Percentiles rank a stretch among this genome's conserved stretches.
Evolutionary conservation across 1,140 invertebrate species (phyloP).

Genomic region (Tetraneura akinire): DNA sequence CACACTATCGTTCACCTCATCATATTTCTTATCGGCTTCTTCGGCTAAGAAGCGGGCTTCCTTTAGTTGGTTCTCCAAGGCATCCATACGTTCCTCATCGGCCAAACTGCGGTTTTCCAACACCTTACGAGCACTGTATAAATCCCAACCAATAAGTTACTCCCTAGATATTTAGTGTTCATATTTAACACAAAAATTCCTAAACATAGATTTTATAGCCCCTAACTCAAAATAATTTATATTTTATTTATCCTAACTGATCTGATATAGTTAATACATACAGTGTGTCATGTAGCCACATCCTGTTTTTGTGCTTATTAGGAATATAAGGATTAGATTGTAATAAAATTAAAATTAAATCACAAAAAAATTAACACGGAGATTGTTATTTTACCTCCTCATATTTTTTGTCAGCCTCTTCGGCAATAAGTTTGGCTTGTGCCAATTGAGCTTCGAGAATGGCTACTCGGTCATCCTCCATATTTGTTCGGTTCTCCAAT

Average conservation of each 20-base stretch:
- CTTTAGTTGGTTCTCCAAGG: constrained; percentile 98
- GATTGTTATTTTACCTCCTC: constrained; percentile 78
- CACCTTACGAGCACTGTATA: constrained; percentile 77
- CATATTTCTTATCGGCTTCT: constrained; percentile 99
- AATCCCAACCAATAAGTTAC: constrained; percentile 48
- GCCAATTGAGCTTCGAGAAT: constrained; percentile 92
- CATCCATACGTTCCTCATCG: constrained; percentile 99
- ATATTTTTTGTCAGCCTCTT: constrained; percentile 99
- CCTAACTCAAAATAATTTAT: not conserved
- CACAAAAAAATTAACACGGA: not conserved
- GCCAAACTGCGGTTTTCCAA: constrained; percentile 99
- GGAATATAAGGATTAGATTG: constrained; percentile 17
- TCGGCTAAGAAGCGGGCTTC: constrained; percentile 99
- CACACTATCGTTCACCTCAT: constrained; percentile 80
- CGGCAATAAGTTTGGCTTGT: constrained; percentile 95
- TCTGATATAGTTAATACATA: not conserved
- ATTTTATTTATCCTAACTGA: not conserved
- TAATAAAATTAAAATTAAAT: constrained; percentile 2
- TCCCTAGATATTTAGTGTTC: constrained; percentile 2
- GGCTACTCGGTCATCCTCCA: constrained; percentile 96
- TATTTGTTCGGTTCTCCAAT: constrained; percentile 96
- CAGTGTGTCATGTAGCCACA: not conserved
- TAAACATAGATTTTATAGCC: not conserved
- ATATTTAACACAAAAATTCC: not conserved
- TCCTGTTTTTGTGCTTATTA: constrained; percentile 47